A percentile compares a stretch with the other conserved stretches of the same genome.
Conservation (phyloP, 1,140 invertebrate species). For the Papilio polytes region DNA sequence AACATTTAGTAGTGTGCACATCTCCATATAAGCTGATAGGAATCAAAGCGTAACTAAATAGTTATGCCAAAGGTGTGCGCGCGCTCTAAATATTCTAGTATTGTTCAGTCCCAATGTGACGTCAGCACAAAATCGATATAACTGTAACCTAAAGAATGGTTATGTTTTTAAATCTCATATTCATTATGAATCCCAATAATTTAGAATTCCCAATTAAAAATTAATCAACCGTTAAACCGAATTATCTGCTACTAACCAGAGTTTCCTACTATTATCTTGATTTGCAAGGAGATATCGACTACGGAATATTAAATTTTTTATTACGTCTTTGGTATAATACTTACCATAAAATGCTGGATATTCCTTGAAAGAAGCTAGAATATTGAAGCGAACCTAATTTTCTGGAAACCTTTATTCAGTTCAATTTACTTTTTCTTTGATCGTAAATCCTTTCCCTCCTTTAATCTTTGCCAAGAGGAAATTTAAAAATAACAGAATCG, state of each 20-base stretch:
- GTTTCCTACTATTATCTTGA: slow-evolving; percentile 13
- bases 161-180: too few species aligned
- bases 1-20: too few species aligned
- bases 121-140: neutral
- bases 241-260: neutral
- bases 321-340: slow-evolving; percentile 9
- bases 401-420: slow-evolving; percentile 28
- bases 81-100: neutral
- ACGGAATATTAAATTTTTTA: slow-evolving; percentile 32
- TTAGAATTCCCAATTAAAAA: too few species aligned
- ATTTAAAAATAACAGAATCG: neutral
- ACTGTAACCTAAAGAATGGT: neutral
- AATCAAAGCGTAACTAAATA: too few species aligned
- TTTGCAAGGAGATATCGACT: slow-evolving; percentile 17
- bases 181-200: neutral
- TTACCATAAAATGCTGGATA: slow-evolving; percentile 15
- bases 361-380: slow-evolving; percentile 28
- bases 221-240: neutral
- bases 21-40: too few species aligned
- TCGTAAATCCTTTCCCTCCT: slow-evolving; percentile 23
- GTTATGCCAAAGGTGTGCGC: too few species aligned
- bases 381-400: slow-evolving; percentile 36
- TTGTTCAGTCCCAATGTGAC: neutral
- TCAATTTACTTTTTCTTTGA: slow-evolving; percentile 36
- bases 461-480: slow-evolving; percentile 16